Evolutionary conservation across 2,113 vertebrate species (phyloP).

Genomic region (Nesoenas mayeri): DNA sequence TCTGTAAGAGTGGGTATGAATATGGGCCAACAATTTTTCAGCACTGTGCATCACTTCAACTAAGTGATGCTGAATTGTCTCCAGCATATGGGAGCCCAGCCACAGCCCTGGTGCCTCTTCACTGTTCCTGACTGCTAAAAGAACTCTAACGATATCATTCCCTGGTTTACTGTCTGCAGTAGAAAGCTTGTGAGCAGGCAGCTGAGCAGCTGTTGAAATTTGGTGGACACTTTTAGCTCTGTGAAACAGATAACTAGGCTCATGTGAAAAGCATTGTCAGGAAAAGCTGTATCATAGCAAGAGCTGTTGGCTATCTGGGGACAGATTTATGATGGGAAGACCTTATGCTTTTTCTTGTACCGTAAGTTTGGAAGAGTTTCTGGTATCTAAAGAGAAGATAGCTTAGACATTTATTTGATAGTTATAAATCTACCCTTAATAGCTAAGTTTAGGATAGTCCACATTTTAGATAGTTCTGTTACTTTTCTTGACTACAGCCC

Average conservation of each 20-base stretch:
- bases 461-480: background rate
- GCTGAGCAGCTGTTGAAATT: background rate
- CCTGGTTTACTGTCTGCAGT: background rate
- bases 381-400: background rate
- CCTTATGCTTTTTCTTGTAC: background rate
- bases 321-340: background rate
- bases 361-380: background rate
- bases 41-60: background rate
- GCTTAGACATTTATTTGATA: background rate
- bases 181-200: background rate
- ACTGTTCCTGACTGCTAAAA: background rate
- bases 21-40: background rate
- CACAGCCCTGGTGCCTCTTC: background rate
- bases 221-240: background rate
- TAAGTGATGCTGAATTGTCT: background rate
- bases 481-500: background rate
- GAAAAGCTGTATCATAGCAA: background rate
- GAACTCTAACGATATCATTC: rapidly evolving
- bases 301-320: background rate
- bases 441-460: background rate
- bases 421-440: background rate
- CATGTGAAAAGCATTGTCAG: background rate
- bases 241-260: background rate
- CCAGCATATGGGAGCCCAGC: rapidly evolving
- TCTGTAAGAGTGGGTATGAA: rapidly evolving